These are phyloP conservation scores for Drosophila pruinosa DNA, from an alignment of 1,140 invertebrate genomes.

Conservation along the genomic window DNA sequence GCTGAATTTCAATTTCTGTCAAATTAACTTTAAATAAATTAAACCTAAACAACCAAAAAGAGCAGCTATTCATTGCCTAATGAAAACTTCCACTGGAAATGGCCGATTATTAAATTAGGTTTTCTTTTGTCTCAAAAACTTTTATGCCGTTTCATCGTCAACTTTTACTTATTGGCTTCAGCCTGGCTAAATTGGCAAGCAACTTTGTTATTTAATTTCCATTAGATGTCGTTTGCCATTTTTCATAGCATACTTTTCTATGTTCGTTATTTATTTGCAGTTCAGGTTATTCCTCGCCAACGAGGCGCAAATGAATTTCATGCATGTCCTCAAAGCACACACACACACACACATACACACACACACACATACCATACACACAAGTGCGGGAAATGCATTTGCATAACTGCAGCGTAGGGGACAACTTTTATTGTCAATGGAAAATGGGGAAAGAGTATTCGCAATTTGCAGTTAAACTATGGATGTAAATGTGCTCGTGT, in stretches of 20 bases:
- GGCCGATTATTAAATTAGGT: conserved; percentile 28
- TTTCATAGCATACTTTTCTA: conserved; percentile 1
- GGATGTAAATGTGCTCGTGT: not conserved
- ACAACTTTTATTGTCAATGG: conserved; percentile 30
- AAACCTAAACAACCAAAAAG: conserved; percentile 17
- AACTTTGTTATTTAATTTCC: conserved; percentile 10
- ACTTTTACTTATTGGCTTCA: not conserved
- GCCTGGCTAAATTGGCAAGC: not conserved
- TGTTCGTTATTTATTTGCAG: not conserved
- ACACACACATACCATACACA: conserved; percentile 22
- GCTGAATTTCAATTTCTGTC: conserved; percentile 28
- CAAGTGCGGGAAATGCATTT: conserved; percentile 27
- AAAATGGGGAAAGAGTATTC: conserved; percentile 48
- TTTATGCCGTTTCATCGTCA: not conserved
- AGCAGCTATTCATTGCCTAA: not conserved
- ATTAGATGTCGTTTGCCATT: not conserved
- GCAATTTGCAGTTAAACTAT: conserved; percentile 49
- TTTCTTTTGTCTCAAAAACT: conserved; percentile 2
- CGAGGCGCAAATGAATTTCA: conserved; percentile 10
- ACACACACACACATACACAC: conserved; percentile 7
- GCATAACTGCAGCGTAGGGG: conserved; percentile 44
- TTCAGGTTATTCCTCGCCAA: not conserved
- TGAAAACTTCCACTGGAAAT: conserved; percentile 7
- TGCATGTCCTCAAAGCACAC: conserved; percentile 12
- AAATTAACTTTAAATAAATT: conserved; percentile 39